Evolutionary conservation across 1,140 invertebrate species (phyloP).

Genomic region (Ruditapes philippinarum): DNA sequence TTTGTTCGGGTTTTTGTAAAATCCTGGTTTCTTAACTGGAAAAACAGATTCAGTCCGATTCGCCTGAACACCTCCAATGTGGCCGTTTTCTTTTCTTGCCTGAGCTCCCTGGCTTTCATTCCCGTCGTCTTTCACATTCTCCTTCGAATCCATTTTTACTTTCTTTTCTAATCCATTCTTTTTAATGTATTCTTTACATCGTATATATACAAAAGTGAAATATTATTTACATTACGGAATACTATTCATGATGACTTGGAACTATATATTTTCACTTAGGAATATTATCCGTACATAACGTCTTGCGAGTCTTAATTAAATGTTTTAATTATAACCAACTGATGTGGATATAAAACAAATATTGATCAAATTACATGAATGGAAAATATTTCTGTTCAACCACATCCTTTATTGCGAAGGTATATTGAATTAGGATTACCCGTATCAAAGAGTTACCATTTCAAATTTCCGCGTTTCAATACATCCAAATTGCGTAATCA

Average conservation of each 20-base stretch:
- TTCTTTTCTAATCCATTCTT: not conserved
- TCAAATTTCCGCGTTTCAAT: not conserved
- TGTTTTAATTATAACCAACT: not conserved
- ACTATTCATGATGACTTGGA: too few species aligned
- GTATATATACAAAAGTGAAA: not conserved
- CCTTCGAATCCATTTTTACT: not conserved
- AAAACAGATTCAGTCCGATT: not conserved
- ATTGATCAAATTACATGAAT: not conserved
- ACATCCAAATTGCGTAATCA: not conserved
- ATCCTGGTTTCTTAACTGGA: conserved; percentile 12
- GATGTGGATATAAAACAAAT: too few species aligned
- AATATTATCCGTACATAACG: not conserved
- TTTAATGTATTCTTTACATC: not conserved
- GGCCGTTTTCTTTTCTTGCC: not conserved
- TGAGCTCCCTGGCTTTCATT: not conserved
- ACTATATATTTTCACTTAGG: not conserved
- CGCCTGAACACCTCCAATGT: not conserved
- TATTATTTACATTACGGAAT: not conserved
- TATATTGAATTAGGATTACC: too few species aligned
- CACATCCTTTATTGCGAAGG: too few species aligned
- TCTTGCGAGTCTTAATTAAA: not conserved
- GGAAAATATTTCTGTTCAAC: not conserved
- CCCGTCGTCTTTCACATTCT: not conserved
- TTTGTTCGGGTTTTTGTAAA: conserved; percentile 16
- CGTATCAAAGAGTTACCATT: too few species aligned